Evolutionary conservation across 2,113 vertebrate species (phyloP).

Genomic region (Megalops atlanticus): DNA sequence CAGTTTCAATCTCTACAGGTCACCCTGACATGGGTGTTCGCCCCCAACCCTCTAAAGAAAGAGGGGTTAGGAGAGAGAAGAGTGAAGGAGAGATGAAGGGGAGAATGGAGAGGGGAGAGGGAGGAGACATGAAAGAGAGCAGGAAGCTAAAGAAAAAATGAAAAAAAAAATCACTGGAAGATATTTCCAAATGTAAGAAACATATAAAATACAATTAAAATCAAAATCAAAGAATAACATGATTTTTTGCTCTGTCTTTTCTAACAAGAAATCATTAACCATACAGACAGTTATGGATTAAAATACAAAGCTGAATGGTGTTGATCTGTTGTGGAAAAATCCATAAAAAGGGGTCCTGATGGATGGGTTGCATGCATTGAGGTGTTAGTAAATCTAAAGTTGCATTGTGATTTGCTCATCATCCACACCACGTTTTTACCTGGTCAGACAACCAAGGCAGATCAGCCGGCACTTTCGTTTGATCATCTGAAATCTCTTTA

Average conservation of each 20-base stretch:
- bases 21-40: too few relatives aligned
- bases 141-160: too few relatives aligned
- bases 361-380: not conserved
- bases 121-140: too few relatives aligned
- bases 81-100: too few relatives aligned
- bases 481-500: not conserved
- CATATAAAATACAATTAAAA: too few relatives aligned
- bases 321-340: not conserved
- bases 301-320: not conserved
- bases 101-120: too few relatives aligned
- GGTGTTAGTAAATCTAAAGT: not conserved
- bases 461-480: not conserved
- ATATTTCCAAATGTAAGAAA: too few relatives aligned
- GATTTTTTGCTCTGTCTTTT: not conserved
- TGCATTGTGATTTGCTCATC: not conserved
- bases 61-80: too few relatives aligned
- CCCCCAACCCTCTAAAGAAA: too few relatives aligned
- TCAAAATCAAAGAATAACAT: too few relatives aligned
- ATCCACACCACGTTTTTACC: not conserved
- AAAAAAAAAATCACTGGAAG: too few relatives aligned
- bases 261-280: constrained; percentile 5
- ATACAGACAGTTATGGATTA: not conserved
- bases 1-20: too few relatives aligned
- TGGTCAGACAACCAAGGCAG: not conserved
- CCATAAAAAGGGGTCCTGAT: not conserved